Percentiles rank a stretch among this genome's conserved stretches.
Conservation (phyloP, 2,113 vertebrate genomes). For the Choloepus hoffmanni region DNA sequence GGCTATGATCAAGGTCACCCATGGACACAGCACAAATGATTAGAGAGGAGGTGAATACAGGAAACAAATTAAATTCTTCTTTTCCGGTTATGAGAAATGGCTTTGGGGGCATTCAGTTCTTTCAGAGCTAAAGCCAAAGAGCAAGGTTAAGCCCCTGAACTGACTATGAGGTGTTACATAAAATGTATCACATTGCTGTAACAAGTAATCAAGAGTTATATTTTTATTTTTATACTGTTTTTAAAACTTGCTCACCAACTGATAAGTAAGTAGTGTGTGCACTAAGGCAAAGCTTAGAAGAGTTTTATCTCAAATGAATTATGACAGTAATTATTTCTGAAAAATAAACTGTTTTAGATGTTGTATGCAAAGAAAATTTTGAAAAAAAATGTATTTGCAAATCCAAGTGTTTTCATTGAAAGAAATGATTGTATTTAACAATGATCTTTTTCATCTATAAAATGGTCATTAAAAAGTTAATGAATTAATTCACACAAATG, state of each 20-base stretch:
- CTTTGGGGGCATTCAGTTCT: slow-evolving; percentile 17
- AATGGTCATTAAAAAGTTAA: neutral
- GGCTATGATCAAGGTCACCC: neutral
- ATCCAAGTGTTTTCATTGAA: neutral
- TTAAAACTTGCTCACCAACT: neutral
- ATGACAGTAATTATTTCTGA: neutral
- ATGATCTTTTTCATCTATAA: neutral
- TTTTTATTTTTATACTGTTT: neutral
- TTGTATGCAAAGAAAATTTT: neutral
- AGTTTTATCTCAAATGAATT: neutral
- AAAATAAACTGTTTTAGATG: neutral
- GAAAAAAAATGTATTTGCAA: neutral
- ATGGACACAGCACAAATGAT: neutral
- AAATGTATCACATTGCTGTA: neutral
- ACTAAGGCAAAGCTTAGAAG: neutral
- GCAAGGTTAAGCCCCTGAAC: neutral
- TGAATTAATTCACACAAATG: neutral
- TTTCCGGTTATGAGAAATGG: slow-evolving; percentile 26
- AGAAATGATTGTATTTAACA: neutral
- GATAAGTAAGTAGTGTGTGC: neutral
- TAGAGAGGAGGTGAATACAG: slow-evolving; percentile 22
- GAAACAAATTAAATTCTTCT: slow-evolving; percentile 56
- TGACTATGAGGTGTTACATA: neutral
- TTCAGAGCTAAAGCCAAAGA: slow-evolving; percentile 1
- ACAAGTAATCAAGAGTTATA: neutral